Evolutionary conservation across 1,140 invertebrate species (phyloP).

Genomic region (Bombyx mandarina): DNA sequence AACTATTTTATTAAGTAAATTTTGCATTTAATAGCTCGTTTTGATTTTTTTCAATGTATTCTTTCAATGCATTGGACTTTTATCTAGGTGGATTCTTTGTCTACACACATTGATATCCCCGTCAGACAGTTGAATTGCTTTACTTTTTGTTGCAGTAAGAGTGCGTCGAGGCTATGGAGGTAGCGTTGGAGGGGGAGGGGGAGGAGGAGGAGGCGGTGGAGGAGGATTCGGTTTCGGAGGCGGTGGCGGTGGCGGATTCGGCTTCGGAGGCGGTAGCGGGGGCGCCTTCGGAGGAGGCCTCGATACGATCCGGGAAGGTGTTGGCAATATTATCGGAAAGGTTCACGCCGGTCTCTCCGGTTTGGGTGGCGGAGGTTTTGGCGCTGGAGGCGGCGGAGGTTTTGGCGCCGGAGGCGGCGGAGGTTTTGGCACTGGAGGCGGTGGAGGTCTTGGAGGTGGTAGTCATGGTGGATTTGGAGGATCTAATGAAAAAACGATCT

Average conservation of each 20-base stretch:
- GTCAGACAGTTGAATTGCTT: background rate
- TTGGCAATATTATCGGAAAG: conserved; percentile 20
- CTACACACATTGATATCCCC: background rate
- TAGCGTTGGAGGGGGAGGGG: conserved; percentile 23
- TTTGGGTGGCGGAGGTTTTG: conserved; percentile 19
- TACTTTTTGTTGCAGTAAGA: conserved; percentile 41
- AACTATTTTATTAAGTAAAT: background rate
- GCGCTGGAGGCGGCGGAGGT: conserved; percentile 20
- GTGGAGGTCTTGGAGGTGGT: conserved; percentile 11
- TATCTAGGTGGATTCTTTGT: background rate
- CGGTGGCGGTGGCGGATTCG: conserved; percentile 19
- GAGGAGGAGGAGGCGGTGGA: conserved; percentile 25
- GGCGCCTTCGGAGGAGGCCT: conserved; percentile 25
- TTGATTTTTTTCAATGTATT: background rate
- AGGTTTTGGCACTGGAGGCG: conserved; percentile 16
- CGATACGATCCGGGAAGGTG: conserved; percentile 19
- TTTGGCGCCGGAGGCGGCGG: conserved; percentile 20
- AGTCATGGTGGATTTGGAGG: conserved; percentile 8
- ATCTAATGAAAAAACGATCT: conserved; percentile 21
- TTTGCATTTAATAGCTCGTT: background rate
- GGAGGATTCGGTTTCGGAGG: conserved; percentile 22
- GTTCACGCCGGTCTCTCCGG: conserved; percentile 13
- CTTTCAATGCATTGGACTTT: background rate
- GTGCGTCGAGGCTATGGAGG: conserved; percentile 45
- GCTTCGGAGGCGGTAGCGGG: conserved; percentile 17